Base-by-base conservation (phyloP, 1,140 invertebrate genomes). In the Acromyrmex echinatior region DNA sequence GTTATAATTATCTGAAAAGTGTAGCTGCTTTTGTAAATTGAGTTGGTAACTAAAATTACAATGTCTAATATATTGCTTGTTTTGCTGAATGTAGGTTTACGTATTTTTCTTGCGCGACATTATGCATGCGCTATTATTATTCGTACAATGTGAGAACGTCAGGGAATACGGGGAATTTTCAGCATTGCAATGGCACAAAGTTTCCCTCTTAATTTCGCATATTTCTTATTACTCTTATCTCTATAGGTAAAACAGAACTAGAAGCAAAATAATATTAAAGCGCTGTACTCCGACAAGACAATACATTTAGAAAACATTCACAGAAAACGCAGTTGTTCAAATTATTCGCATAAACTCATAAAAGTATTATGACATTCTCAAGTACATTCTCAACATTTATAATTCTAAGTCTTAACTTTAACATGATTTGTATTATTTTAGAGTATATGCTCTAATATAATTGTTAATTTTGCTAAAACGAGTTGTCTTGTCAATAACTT, bases 191-290 rank as follows among this genome's bases (percentile, higher is more conserved):
- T 28, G 3, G 25, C 60, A 56, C 39, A 62, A 84, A 84, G 28
- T 84, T 84, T 73, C 51, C 80, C 51, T 60, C 68, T 82, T 62
- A 62, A 82, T 82, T 82, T 60, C 66, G 51, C 21, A 12, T 53
- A n/a, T 28, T 14, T 39, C 51, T 60, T 39, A 16, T 14, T 66
- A 56, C n/a, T 82, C 51, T 51, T 82, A 82, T 71, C 66, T 82
- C 66, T n/a, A 16, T 3, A 6, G 3, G 21, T 35, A 60, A 60
- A 82, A 58, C 35, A 58, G 16, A 45, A 28, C 65, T 71, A 28
- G 65, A 58, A 71, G 45, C 35, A 25, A 45, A 35, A 73, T 49
- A 51, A 14, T 51, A 51, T 45, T 71, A 60, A 35, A 58, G 21
- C 18, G 14, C 21, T 25, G 63, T 14, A 58, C 2, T 51, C 49